These are phyloP conservation scores for Balaenoptera acutorostrata DNA, from an alignment of 2,113 vertebrate genomes.

Conservation along the genomic window DNA sequence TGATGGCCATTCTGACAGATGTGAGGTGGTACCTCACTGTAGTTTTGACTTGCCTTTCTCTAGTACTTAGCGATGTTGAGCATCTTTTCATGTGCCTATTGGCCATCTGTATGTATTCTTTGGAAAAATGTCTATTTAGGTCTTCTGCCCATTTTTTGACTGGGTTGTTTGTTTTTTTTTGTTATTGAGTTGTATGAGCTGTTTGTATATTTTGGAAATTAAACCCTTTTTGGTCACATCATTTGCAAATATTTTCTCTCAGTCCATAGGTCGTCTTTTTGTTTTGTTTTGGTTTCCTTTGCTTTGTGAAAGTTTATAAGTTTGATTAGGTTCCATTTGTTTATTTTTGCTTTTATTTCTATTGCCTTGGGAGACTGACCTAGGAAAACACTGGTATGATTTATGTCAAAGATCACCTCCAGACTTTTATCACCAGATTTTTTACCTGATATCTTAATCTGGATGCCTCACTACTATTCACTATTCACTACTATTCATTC, in stretches of 20 bases:
- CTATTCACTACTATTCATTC: not conserved
- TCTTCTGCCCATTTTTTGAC: not conserved
- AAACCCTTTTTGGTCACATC: not conserved
- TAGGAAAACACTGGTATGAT: not conserved
- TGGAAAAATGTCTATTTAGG: not conserved
- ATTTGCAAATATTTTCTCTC: not conserved
- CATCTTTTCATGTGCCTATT: not conserved
- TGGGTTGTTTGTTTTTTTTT: not conserved
- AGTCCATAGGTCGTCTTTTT: not conserved
- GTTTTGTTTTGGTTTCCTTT: not conserved
- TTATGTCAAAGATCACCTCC: not conserved
- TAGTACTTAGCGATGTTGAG: not conserved
- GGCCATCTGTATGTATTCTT: not conserved
- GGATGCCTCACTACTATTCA: not conserved
- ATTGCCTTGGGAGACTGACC: not conserved
- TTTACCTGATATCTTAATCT: not conserved
- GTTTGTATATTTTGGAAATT: not conserved
- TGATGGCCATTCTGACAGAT: not conserved
- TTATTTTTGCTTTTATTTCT: not conserved
- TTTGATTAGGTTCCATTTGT: not conserved
- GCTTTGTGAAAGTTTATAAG: not conserved
- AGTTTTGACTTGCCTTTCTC: not conserved
- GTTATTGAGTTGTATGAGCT: not conserved
- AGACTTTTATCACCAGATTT: not conserved
- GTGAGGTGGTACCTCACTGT: not conserved